Evolutionary conservation across 2,888 invertebrate species (phyloP), one percentile per base, ranked within the genome.

Genomic region (Panorpa germanica): DNA sequence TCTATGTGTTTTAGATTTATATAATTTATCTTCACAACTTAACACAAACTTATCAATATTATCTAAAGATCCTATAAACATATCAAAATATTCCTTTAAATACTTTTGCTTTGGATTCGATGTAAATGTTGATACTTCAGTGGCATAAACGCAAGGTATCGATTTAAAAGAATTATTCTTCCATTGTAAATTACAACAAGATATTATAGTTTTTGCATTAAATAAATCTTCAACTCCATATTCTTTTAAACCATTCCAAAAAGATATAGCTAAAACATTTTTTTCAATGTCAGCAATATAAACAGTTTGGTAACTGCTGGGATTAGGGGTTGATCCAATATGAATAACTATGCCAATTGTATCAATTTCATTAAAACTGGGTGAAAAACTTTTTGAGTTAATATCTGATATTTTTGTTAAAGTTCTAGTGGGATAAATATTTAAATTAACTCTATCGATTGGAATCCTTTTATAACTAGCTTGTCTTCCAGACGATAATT

Each of bases 291-390:
- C 72, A 1, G 65, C 50, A 11, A 73, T 28, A 49, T 66, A 72
- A 1, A 72, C 50, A 34, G 63, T 61, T 50, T 73, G 71, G 33
- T 43, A 44, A 29, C 34, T 38, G 30, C 33, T 34, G n/a, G 16
- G 27, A 3, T 45, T 44, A 33, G 50, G 48, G 35, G 51, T 50
- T 16, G 14, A 17, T 28, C 16, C 39, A 20, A 70, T 55, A 33
- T 57, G 49, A 14, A 73, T 58, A 21, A 81, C 59, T 3, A 77
- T 41, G 2, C 81, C 82, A 4, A 71, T 63, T 7, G 72, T 67
- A 50, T 83, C 82, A 37, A 80, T 59, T 58, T 82, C 82, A 35
- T 67, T 65, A 43, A 69, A 72, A 7, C 46, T 35, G 4, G 64
- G 59, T 34, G 46, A 44, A 37, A 57, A 57, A 23, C 42, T 45